These are phyloP conservation scores for Zaprionus capensis DNA, from an alignment of 1,140 invertebrate species.

Conservation along the genomic window DNA sequence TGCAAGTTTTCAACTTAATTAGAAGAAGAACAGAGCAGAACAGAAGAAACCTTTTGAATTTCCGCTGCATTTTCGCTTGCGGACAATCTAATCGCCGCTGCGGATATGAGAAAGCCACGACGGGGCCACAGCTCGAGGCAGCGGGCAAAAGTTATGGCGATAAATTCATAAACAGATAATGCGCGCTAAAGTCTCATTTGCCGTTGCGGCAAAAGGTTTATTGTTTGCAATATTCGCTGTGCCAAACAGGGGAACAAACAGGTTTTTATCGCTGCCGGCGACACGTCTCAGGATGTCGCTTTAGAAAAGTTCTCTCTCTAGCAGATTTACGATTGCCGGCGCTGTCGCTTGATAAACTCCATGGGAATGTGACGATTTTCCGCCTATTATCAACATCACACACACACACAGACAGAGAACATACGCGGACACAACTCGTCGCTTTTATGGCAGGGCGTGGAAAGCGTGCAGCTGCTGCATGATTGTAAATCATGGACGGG, in stretches of 20 bases:
- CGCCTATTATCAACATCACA: conserved; percentile 70
- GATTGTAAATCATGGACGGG: conserved; percentile 69
- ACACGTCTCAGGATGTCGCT: conserved; percentile 45
- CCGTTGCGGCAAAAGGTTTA: conserved; percentile 36
- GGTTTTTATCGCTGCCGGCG: conserved; percentile 66
- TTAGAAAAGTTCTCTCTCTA: neutral
- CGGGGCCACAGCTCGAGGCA: neutral
- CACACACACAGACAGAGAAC: too few relatives aligned
- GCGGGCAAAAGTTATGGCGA: conserved; percentile 53
- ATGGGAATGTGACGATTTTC: conserved; percentile 77
- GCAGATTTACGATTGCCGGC: conserved; percentile 66
- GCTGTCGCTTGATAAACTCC: conserved; percentile 64
- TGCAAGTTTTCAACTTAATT: conserved; percentile 68
- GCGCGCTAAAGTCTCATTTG: conserved; percentile 67
- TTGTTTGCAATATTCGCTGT: conserved; percentile 30
- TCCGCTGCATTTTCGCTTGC: conserved; percentile 66
- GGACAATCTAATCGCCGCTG: conserved; percentile 69
- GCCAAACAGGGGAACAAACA: conserved; percentile 45
- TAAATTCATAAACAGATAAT: conserved; percentile 83
- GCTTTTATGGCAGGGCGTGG: conserved; percentile 73
- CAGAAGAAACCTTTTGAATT: conserved; percentile 61
- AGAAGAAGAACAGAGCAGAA: conserved; percentile 15
- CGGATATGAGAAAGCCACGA: conserved; percentile 74
- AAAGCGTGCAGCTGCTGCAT: conserved; percentile 68
- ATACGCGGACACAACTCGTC: conserved; percentile 22